Base-by-base conservation (phyloP, 1,140 invertebrate genomes). In the Drosophila nikananu region DNA sequence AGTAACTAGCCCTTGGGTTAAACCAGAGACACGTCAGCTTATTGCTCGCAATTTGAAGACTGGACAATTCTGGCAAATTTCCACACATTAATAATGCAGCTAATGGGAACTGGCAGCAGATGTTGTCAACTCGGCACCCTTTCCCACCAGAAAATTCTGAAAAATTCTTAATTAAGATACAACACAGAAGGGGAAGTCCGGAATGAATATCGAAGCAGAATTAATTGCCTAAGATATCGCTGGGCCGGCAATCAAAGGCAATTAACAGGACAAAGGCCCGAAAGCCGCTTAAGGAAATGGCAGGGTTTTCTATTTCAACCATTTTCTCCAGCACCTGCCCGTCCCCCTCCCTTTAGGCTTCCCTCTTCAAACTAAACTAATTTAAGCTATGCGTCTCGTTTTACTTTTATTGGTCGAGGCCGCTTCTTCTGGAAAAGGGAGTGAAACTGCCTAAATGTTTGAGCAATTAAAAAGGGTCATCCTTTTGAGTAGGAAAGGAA, bases 401-500 rank as follows among this genome's bases (percentile, higher is more conserved):
- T 61, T 49, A 27, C n/a, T 63, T 70, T 52, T 42, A 32, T 58
- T 51, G 27, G 48, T 41, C 12, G 35, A 25, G 48, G 58, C 13
- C 35, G 27, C 25, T 27, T 17, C n/a, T 54, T 23, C n/a, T 65
- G 52, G 39, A 46, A 51, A 57, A 57, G 58, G 42, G 35, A 68
- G 19, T 54, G 52, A 74, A 74, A 67, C 32, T 44, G 48, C 66
- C 48, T 66, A 77, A 84, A 66, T 84, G 72, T 74, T 76, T 60
- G 32, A 46, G 57, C 81, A 86, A 86, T 86, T 82, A 82, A 82
- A 86, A 86, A 87, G 67, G 83, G 83, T 80, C 83, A 55, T 55
- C 35, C 52, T 44, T 46, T 41, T 46, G 30, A 60, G 60, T 61
- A 67, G 66, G 42, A 77, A 73, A 77, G 32, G 35, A 55, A 68